Evolutionary conservation across 2,113 vertebrate genomes (phyloP).

Genomic region (Labrus mixtus): DNA sequence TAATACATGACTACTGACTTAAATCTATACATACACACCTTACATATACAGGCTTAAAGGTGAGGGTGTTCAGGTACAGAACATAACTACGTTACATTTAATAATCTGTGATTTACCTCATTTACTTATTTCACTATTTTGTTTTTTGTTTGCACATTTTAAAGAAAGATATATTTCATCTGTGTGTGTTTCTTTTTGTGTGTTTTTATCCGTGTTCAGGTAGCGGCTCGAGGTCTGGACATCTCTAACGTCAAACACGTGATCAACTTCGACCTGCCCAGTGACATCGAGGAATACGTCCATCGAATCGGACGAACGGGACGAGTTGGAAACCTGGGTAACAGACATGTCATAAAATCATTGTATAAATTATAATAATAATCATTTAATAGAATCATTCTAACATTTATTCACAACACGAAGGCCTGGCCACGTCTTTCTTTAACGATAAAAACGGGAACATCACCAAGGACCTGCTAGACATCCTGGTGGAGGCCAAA

Average conservation of each 20-base stretch:
- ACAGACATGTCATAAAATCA: too few relatives aligned
- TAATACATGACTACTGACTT: background rate
- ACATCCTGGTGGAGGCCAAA: conserved; percentile 97
- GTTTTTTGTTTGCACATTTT: too few relatives aligned
- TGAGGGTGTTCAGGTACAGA: too few relatives aligned
- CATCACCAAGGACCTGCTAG: conserved; percentile 96
- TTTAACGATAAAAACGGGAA: conserved; percentile 96
- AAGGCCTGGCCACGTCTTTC: conserved; percentile 97
- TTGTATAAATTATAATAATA: too few relatives aligned
- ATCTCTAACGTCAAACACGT: conserved; percentile 99
- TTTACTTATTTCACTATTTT: too few relatives aligned
- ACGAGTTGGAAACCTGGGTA: conserved; percentile 97
- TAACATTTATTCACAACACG: background rate
- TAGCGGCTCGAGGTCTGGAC: conserved; percentile 96
- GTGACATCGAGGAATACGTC: conserved; percentile 98
- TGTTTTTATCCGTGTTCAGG: conserved; percentile 76
- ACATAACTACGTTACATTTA: too few relatives aligned
- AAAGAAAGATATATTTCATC: too few relatives aligned
- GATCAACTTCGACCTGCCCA: conserved; percentile 98
- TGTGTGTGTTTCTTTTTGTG: too few relatives aligned
- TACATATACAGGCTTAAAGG: too few relatives aligned
- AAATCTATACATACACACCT: too few relatives aligned
- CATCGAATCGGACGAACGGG: conserved; percentile 98
- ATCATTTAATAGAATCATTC: too few relatives aligned
- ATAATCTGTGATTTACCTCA: too few relatives aligned